Evolutionary conservation across 2,888 invertebrate genomes (phyloP).

Genomic region (Agrotis segetum): DNA sequence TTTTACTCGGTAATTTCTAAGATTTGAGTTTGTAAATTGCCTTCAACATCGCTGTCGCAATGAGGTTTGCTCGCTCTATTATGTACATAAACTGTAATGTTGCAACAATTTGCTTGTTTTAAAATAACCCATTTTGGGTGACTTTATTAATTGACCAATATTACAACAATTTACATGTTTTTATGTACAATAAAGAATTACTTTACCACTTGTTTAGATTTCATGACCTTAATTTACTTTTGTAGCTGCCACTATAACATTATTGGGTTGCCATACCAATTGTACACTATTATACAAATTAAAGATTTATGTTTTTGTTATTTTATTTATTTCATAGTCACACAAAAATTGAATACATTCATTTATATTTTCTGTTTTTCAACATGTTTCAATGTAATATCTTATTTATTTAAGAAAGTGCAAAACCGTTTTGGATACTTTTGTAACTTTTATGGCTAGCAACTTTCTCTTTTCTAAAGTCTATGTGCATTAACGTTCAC

Average conservation of each 20-base stretch:
- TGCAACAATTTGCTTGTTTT: too few species aligned
- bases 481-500: constrained; percentile 69
- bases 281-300: constrained; percentile 73
- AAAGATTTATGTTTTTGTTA: constrained; percentile 72
- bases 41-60: too few species aligned
- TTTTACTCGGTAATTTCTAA: not conserved
- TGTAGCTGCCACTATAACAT: constrained; percentile 4
- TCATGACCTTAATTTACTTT: not conserved
- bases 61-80: too few species aligned
- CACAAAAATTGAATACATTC: constrained; percentile 84
- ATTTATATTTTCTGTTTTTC: constrained; percentile 76
- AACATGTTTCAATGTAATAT: constrained; percentile 80
- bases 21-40: too few species aligned
- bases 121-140: too few species aligned
- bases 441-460: constrained; percentile 66
- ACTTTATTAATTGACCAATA: too few species aligned
- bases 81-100: too few species aligned
- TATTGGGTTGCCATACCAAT: constrained; percentile 56
- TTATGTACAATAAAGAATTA: constrained; percentile 1
- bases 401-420: constrained; percentile 63
- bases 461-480: constrained; percentile 60
- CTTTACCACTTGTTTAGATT: not conserved
- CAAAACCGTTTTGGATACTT: constrained; percentile 69
- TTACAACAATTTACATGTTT: too few species aligned
- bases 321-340: constrained; percentile 82